A percentile compares a stretch with the other conserved stretches of the same genome.
phyloP scores from a whole-genome alignment of 1,140 invertebrate genomes.

The Microplitis mediator region DNA sequence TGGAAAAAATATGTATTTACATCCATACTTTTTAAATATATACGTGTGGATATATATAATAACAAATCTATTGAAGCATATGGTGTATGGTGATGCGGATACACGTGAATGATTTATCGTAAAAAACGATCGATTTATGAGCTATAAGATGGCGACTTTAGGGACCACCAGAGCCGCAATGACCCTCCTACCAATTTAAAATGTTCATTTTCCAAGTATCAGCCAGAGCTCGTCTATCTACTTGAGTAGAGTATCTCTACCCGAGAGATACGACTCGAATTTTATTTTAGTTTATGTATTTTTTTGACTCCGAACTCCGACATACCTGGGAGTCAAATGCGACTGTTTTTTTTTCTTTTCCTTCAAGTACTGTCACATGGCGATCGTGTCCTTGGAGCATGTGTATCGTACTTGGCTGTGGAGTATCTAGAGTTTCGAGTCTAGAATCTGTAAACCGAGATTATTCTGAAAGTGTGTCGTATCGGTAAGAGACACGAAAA shows the following conservation, averaged over 20 bases:
- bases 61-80: not conserved
- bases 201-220: constrained; percentile 10
- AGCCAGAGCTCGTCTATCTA: not conserved
- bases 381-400: no score
- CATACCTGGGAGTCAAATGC: not conserved
- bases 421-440: no score
- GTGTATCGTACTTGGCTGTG: no score
- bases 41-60: not conserved
- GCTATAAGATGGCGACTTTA: not conserved
- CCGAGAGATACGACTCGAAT: not conserved
- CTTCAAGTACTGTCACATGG: no score
- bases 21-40: not conserved
- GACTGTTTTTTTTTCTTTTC: no score
- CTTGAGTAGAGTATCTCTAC: not conserved
- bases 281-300: not conserved
- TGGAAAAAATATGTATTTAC: no score
- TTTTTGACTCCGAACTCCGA: no score
- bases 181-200: constrained; percentile 22
- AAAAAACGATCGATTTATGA: not conserved
- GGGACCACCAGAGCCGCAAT: constrained; percentile 10
- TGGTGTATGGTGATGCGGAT: not conserved
- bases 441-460: no score
- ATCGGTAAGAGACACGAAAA: no score
- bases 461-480: no score
- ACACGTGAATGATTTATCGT: not conserved